Conservation (phyloP, 2,113 vertebrate species). For the Melanostigma gelatinosum region DNA sequence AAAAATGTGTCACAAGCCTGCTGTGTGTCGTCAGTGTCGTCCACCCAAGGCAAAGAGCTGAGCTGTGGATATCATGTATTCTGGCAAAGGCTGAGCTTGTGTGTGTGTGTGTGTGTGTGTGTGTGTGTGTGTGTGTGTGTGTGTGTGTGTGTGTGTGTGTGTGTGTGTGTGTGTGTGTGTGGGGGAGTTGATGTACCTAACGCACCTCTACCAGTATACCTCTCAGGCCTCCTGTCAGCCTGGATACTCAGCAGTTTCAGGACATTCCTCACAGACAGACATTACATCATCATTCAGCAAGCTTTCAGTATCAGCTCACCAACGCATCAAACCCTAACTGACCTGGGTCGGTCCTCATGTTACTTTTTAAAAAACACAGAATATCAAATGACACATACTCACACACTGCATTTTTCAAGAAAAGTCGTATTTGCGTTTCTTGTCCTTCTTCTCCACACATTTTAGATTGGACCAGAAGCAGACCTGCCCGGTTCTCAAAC, state of each 20-base stretch:
- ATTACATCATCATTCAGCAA: conserved; percentile 58
- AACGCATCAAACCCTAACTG: conserved; percentile 2
- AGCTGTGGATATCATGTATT: conserved; percentile 49
- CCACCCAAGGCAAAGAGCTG: conserved; percentile 37
- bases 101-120: conserved; percentile 11
- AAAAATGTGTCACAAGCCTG: conserved; percentile 38
- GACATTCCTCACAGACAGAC: conserved; percentile 43
- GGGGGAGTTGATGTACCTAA: background rate
- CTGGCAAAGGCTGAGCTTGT: conserved; percentile 32
- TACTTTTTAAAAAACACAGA: background rate
- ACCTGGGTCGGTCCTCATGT: background rate
- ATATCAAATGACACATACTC: conserved; percentile 20
- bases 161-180: background rate
- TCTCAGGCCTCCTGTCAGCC: conserved; percentile 15
- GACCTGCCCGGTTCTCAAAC: background rate
- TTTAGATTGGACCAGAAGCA: background rate
- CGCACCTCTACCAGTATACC: conserved; percentile 28
- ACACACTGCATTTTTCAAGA: conserved; percentile 1
- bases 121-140: conserved; percentile 7
- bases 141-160: conserved; percentile 10
- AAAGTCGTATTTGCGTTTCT: conserved; percentile 1
- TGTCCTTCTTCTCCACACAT: background rate
- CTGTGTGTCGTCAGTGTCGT: conserved; percentile 13
- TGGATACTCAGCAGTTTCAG: conserved; percentile 43
- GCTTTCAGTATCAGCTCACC: conserved; percentile 15